Base-by-base conservation (phyloP, 2,113 vertebrate species). In the Spea bombifrons region DNA sequence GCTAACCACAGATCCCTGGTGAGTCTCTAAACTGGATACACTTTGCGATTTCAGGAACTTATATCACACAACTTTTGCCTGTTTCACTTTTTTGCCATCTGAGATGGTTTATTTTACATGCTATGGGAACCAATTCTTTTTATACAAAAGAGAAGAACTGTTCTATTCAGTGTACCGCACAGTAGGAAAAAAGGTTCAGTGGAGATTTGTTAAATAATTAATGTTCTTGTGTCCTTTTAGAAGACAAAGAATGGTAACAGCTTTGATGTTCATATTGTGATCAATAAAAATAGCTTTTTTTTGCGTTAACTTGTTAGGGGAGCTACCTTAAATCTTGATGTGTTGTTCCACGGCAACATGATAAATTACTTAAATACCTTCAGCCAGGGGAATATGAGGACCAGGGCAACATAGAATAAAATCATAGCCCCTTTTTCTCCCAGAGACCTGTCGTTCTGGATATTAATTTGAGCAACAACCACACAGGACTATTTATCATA, bases 171-270 rank as follows among this genome's bases (percentile, higher is more conserved):
- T 48, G n/a, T 66, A 67, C 5, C 2, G n/a, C 8, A 73, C 47
- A 66, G 8, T 65, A 67, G 49, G 77, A 67, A 80, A 73, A 55
- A n/a, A 49, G 53, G 76, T 53, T 79, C 45, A 50, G 63, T 79
- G 70, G 65, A 73, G 61, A 48, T 66, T 66, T 73, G 44, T 80
- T 80, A 57, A 80, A 80, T 80, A 80, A 66, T 80, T 80, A 80
- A 80, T 80, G 77, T 55, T 67, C 73, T 80, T 73, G 50, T 80
- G 70, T 4, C 70, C 71, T 73, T 59, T 73, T 53, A 66, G 73
- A 73, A 80, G 70, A 50, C 63, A 67, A 55, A 66, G 53, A 47
- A 67, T 63, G 73, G 57, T 52, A 80, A 80, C 73, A 71, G 5
- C 69, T 80, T 66, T 80, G 55, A 73, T 72, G 69, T 80, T 73